phyloP scores from a whole-genome alignment of 2,797 vertebrate genomes.

The Halcyon smyrnensis region DNA sequence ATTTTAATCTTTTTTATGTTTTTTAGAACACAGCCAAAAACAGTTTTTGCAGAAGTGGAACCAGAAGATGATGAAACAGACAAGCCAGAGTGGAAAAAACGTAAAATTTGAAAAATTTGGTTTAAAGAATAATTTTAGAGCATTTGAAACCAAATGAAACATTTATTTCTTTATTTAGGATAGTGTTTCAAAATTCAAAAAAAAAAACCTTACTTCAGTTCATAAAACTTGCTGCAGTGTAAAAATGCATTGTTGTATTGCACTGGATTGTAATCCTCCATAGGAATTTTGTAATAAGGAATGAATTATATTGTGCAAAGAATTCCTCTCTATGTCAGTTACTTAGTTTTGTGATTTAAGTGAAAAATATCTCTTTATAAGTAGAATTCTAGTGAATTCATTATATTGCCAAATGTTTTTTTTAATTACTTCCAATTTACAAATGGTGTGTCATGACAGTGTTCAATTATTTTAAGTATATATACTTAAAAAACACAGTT shows the following conservation, averaged over 20 bases:
- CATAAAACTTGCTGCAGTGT: background rate
- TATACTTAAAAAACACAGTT: background rate
- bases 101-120: constrained; percentile 88
- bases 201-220: background rate
- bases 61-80: constrained; percentile 92
- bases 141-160: background rate
- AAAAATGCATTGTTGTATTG: background rate
- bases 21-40: constrained; percentile 92
- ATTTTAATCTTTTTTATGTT: constrained; percentile 55
- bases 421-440: background rate
- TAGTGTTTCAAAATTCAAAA: background rate
- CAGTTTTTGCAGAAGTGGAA: constrained; percentile 92
- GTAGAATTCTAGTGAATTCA: background rate
- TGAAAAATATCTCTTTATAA: background rate
- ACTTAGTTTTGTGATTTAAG: background rate
- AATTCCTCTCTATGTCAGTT: background rate
- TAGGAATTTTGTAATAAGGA: constrained; percentile 31
- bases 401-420: background rate
- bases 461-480: background rate
- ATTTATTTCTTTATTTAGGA: background rate
- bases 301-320: background rate
- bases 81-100: constrained; percentile 98
- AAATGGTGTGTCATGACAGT: background rate
- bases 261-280: background rate
- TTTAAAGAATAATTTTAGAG: background rate